These are phyloP conservation scores for Indicator indicator DNA, from an alignment of 2,113 vertebrate species.

Conservation along the genomic window DNA sequence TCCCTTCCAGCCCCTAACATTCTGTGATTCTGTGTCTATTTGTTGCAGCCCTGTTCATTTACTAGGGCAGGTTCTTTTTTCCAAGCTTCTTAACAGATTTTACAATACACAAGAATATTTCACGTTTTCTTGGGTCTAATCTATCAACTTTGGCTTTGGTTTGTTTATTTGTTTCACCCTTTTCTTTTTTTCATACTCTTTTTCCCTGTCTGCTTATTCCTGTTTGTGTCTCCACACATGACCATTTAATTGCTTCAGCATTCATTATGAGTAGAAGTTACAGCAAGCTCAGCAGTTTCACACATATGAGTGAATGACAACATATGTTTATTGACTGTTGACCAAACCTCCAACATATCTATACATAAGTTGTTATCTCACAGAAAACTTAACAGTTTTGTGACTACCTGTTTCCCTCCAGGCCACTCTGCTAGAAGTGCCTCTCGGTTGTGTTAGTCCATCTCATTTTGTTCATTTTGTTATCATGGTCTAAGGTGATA, in stretches of 20 bases:
- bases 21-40: neutral
- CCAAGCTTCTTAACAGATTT: neutral
- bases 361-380: neutral
- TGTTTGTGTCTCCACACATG: too few species aligned
- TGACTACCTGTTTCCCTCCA: neutral
- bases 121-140: too few species aligned
- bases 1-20: too few species aligned
- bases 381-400: neutral
- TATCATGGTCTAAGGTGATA: neutral
- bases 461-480: neutral
- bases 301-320: neutral
- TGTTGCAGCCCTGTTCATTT: neutral
- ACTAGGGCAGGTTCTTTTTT: neutral
- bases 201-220: too few species aligned
- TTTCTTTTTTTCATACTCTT: too few species aligned
- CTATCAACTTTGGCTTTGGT: too few species aligned
- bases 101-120: neutral
- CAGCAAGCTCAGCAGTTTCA: neutral
- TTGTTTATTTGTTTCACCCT: too few species aligned
- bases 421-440: neutral
- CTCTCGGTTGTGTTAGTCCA: neutral
- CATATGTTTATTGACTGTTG: neutral
- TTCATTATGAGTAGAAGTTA: neutral
- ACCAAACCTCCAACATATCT: neutral
- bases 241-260: neutral